phyloP scores from a whole-genome alignment of 2,113 vertebrate genomes.

The Oxyura jamaicensis region DNA sequence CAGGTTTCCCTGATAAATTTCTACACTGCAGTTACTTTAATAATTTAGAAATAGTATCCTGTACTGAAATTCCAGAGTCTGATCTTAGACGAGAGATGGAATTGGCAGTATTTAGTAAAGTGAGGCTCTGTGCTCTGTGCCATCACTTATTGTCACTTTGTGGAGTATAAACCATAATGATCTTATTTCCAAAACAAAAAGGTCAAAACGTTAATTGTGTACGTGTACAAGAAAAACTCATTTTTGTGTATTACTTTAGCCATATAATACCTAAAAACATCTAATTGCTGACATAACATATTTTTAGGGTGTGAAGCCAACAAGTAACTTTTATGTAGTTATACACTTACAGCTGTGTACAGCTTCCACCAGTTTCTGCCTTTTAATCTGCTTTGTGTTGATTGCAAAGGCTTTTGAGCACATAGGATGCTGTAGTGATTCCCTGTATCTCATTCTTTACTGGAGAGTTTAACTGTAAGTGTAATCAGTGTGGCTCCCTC shows the following conservation, averaged over 20 bases:
- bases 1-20: neutral
- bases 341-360: neutral
- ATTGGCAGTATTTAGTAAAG: neutral
- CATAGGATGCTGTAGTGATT: neutral
- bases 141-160: neutral
- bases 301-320: neutral
- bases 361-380: neutral
- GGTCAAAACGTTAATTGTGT: neutral
- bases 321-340: neutral
- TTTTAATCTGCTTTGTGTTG: neutral
- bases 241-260: neutral
- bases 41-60: neutral
- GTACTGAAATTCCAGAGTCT: neutral
- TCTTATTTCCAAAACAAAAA: neutral
- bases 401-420: neutral
- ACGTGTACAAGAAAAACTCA: neutral
- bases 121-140: neutral
- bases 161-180: neutral
- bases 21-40: neutral
- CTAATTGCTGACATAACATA: neutral
- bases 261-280: neutral
- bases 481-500: neutral
- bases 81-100: neutral
- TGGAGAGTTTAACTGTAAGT: neutral
- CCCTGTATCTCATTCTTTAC: neutral